A percentile compares a stretch with the other conserved stretches of the same genome.
These are phyloP conservation scores for Agapostemon virescens DNA, from an alignment of 2,888 invertebrate species.

Conservation along the genomic window DNA sequence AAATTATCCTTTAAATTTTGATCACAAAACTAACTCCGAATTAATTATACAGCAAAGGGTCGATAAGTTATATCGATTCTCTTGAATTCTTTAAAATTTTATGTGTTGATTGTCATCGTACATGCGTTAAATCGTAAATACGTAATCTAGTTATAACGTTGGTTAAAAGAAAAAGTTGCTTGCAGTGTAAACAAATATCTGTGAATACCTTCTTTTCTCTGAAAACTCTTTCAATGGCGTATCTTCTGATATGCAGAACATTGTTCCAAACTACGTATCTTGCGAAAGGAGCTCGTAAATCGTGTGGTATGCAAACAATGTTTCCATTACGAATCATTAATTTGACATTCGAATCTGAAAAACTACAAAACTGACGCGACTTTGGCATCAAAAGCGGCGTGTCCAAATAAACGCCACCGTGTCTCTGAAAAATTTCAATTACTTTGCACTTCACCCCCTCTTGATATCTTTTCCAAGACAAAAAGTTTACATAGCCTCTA, in stretches of 20 bases:
- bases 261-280: slow-evolving; percentile 91
- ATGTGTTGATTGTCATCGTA: no score
- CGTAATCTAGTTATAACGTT: no score
- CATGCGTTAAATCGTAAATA: no score
- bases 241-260: slow-evolving; percentile 90
- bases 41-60: no score
- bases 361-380: slow-evolving; percentile 82
- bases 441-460: slow-evolving; percentile 80
- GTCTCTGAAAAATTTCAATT: slow-evolving; percentile 85
- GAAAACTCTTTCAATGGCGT: slow-evolving; percentile 92
- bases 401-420: slow-evolving; percentile 89
- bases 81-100: no score
- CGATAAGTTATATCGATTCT: no score
- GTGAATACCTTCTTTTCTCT: slow-evolving; percentile 86
- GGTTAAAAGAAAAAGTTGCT: neutral
- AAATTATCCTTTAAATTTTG: no score
- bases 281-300: slow-evolving; percentile 90
- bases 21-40: no score
- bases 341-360: slow-evolving; percentile 85
- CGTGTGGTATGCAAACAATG: slow-evolving; percentile 92
- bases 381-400: slow-evolving; percentile 92
- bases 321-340: slow-evolving; percentile 94
- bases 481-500: slow-evolving; percentile 67
- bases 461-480: slow-evolving; percentile 68
- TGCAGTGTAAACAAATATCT: neutral